Conservation (phyloP, 2,888 invertebrate species). For the Archips crataeganus region DNA sequence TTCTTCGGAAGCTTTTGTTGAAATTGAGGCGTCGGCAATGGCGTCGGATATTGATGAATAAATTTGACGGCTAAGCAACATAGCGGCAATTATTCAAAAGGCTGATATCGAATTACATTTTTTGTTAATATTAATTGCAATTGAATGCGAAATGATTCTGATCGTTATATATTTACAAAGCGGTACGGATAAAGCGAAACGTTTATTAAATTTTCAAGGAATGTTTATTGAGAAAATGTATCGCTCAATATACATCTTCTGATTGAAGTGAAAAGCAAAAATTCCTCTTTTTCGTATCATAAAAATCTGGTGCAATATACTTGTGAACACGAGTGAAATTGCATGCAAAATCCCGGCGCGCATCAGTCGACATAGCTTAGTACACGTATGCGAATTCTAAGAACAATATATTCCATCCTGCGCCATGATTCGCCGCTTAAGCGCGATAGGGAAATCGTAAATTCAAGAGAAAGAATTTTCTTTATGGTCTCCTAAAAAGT, state of each 20-base stretch:
- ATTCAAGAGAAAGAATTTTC: slow-evolving; percentile 77
- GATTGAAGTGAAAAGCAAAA: background rate
- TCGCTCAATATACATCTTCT: background rate
- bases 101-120: slow-evolving; percentile 56
- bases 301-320: slow-evolving; percentile 3
- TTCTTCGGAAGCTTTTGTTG: slow-evolving; percentile 76
- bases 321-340: slow-evolving; percentile 33
- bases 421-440: slow-evolving; percentile 80
- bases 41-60: slow-evolving; percentile 75
- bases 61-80: slow-evolving; percentile 72
- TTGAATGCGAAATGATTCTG: no score
- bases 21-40: slow-evolving; percentile 68
- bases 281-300: background rate
- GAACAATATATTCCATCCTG: slow-evolving; percentile 75
- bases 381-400: slow-evolving; percentile 62
- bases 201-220: background rate
- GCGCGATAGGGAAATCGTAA: slow-evolving; percentile 81
- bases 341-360: slow-evolving; percentile 40
- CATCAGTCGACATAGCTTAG: slow-evolving; percentile 45
- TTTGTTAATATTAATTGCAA: slow-evolving; percentile 18
- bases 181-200: background rate
- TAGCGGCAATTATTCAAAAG: slow-evolving; percentile 69
- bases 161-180: background rate
- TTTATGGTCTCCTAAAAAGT: slow-evolving; percentile 78
- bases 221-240: background rate